Evolutionary conservation across 92 coral and sea anemone species (phyloP).

Genomic region (Muricea muricata): DNA sequence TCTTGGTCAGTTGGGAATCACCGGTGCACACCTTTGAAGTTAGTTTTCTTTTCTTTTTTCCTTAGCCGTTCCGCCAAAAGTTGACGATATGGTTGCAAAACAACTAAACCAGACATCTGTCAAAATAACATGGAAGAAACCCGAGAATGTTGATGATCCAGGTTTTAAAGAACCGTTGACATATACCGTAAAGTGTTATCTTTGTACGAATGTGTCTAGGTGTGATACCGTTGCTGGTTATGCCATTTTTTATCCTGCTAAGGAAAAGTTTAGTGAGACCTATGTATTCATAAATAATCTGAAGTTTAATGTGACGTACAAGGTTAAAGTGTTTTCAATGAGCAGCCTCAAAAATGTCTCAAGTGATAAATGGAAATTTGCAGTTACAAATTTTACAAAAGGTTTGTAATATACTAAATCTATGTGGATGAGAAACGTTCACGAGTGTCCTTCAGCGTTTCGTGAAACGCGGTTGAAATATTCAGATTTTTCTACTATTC

Average conservation of each 20-base stretch:
- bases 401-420: background rate
- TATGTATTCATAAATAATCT: background rate
- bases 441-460: too few relatives aligned
- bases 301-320: background rate
- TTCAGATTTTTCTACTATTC: too few relatives aligned
- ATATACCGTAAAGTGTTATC: conserved; percentile 12
- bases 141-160: background rate
- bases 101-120: background rate
- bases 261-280: background rate
- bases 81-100: background rate
- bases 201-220: background rate
- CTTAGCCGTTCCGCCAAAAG: conserved; percentile 10
- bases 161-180: background rate
- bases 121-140: conserved; percentile 4
- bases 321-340: conserved; percentile 1
- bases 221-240: background rate
- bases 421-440: too few relatives aligned
- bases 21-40: background rate
- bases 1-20: background rate
- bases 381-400: background rate
- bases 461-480: too few relatives aligned
- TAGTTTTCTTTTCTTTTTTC: background rate
- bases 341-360: background rate
- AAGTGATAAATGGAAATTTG: background rate
- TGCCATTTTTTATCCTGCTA: background rate